A percentile compares a stretch with the other conserved stretches of the same genome.
Conservation (phyloP, 2,888 invertebrate species). For the Cryptus armator region DNA sequence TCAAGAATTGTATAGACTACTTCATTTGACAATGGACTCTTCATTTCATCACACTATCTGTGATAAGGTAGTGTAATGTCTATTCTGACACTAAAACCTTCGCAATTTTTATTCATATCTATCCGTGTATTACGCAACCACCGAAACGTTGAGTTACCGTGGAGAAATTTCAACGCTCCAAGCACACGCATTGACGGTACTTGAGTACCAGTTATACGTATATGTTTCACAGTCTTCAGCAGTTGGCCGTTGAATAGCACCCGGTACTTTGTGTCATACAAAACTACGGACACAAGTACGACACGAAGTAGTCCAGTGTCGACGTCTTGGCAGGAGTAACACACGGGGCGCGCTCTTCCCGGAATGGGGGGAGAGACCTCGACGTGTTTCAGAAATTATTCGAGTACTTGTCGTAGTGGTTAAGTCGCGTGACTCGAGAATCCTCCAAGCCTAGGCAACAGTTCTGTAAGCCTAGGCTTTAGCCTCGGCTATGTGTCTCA, state of each 20-base stretch:
- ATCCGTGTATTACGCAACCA: background rate
- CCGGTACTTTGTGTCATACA: background rate
- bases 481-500: slow-evolving; percentile 8
- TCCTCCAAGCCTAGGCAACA: slow-evolving; percentile 37
- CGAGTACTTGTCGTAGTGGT: slow-evolving; percentile 58
- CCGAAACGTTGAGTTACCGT: background rate
- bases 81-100: no score
- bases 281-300: background rate
- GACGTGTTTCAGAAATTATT: slow-evolving; percentile 58
- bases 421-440: slow-evolving; percentile 66
- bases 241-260: slow-evolving; percentile 1
- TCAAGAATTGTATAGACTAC: no score
- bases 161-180: background rate
- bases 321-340: slow-evolving; percentile 17
- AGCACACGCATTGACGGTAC: background rate
- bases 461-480: slow-evolving; percentile 26
- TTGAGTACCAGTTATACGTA: background rate
- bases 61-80: no score
- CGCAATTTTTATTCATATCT: background rate
- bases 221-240: background rate
- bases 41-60: no score
- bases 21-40: no score
- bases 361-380: background rate
- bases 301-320: slow-evolving; percentile 27
- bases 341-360: background rate